Conservation (phyloP, 2,888 invertebrate genomes). For the Melinopterus prodromus region DNA sequence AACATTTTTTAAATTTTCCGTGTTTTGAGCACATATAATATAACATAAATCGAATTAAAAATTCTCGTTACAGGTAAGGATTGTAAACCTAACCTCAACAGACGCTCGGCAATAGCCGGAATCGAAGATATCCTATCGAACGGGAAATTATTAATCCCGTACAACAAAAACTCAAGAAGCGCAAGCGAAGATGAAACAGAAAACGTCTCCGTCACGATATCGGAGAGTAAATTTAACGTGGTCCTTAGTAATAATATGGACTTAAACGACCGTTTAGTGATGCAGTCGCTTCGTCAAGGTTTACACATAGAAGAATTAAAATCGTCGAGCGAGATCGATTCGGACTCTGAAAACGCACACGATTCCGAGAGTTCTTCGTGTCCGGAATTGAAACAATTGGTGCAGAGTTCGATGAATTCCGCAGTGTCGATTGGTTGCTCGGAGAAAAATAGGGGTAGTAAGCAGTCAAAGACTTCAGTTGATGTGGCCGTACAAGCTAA, state of each 20-base stretch:
- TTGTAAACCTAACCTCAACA: constrained; percentile 66
- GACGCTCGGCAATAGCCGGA: constrained; percentile 61
- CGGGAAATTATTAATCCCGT: constrained; percentile 55
- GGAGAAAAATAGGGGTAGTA: constrained; percentile 56
- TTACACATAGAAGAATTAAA: constrained; percentile 52
- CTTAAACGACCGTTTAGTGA: constrained; percentile 57
- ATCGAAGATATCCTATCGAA: constrained; percentile 55
- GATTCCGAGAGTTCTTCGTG: constrained; percentile 58
- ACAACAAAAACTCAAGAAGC: constrained; percentile 47
- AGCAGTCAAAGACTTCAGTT: constrained; percentile 65
- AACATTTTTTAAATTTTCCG: no score
- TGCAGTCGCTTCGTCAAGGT: constrained; percentile 56
- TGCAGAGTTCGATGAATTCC: constrained; percentile 60
- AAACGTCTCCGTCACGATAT: constrained; percentile 59
- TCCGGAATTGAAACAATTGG: constrained; percentile 61
- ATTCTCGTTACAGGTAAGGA: constrained; percentile 59
- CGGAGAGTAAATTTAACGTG: constrained; percentile 53
- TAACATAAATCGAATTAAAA: neutral
- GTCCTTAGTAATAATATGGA: constrained; percentile 56
- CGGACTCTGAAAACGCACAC: constrained; percentile 46
- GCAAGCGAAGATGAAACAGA: constrained; percentile 57
- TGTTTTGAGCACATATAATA: neutral
- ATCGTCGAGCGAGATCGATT: constrained; percentile 36
- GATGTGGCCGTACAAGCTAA: constrained; percentile 69
- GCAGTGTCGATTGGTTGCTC: constrained; percentile 58